A percentile compares a stretch with the other conserved stretches of the same genome.
phyloP scores from a whole-genome alignment of 2,113 vertebrate species.

The Semnornis frantzii region DNA sequence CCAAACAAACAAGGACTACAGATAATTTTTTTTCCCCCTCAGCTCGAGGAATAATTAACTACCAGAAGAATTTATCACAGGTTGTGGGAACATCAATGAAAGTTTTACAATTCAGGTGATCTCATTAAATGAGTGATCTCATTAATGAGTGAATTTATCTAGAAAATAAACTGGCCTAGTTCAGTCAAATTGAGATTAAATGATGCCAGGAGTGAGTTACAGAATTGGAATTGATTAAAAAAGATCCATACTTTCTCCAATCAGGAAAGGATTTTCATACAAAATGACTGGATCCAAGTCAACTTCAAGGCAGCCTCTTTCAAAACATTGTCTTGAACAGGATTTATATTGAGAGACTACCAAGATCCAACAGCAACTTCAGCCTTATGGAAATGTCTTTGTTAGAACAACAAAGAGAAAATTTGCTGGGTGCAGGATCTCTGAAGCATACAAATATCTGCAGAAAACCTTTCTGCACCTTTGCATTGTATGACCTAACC shows the following conservation, averaged over 20 bases:
- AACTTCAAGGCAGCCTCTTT: not conserved
- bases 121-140: not conserved
- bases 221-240: not conserved
- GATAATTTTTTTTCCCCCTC: not conserved
- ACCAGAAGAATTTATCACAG: not conserved
- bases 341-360: not conserved
- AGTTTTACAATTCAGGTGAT: not conserved
- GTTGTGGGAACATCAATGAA: not conserved
- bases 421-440: not conserved
- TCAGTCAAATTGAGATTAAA: not conserved
- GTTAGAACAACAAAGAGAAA: not conserved
- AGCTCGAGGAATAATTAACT: constrained; percentile 27
- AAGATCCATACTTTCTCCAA: not conserved
- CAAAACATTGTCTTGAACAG: not conserved
- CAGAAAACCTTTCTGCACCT: not conserved
- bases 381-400: not conserved
- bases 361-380: not conserved
- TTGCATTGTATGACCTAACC: not conserved
- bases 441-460: not conserved
- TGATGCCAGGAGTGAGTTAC: not conserved
- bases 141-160: not conserved
- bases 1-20: constrained; percentile 8
- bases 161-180: not conserved
- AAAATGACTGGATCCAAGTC: not conserved
- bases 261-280: not conserved